Evolutionary conservation across 2,113 vertebrate species (phyloP).

Genomic region (Prietella phreatophila): DNA sequence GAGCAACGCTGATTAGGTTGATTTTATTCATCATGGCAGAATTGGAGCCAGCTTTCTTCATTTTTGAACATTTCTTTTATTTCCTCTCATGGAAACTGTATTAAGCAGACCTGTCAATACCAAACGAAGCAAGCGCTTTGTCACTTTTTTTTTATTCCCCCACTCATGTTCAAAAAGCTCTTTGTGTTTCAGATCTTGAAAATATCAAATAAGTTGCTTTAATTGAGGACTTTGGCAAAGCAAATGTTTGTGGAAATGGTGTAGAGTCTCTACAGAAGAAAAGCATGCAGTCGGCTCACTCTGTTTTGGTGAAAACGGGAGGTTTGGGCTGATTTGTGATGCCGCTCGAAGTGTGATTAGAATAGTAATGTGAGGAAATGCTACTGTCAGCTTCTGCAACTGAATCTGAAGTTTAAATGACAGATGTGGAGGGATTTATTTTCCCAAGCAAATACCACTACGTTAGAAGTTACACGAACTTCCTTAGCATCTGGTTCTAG

Average conservation of each 20-base stretch:
- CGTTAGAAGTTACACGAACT: not conserved
- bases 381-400: conserved; percentile 37
- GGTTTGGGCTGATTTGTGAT: conserved; percentile 49
- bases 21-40: conserved; percentile 48
- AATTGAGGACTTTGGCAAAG: conserved; percentile 43
- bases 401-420: conserved; percentile 12
- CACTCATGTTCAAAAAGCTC: not conserved
- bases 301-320: conserved; percentile 42
- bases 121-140: conserved; percentile 1
- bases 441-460: not conserved
- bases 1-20: conserved; percentile 49
- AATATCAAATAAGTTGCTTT: conserved; percentile 1
- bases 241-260: conserved; percentile 50
- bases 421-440: conserved; percentile 1
- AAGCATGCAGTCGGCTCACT: conserved; percentile 48
- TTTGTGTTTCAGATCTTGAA: conserved; percentile 26
- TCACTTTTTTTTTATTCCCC: not conserved
- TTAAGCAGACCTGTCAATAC: conserved; percentile 47
- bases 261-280: conserved; percentile 18
- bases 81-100: conserved; percentile 52
- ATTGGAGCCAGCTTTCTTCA: conserved; percentile 42
- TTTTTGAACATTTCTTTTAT: conserved; percentile 54
- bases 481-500: not conserved
- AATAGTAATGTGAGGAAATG: conserved; percentile 36
- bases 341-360: conserved; percentile 34